Evolutionary conservation across 2,888 invertebrate genomes (phyloP).

Genomic region (Minunthozetes semirufus): DNA sequence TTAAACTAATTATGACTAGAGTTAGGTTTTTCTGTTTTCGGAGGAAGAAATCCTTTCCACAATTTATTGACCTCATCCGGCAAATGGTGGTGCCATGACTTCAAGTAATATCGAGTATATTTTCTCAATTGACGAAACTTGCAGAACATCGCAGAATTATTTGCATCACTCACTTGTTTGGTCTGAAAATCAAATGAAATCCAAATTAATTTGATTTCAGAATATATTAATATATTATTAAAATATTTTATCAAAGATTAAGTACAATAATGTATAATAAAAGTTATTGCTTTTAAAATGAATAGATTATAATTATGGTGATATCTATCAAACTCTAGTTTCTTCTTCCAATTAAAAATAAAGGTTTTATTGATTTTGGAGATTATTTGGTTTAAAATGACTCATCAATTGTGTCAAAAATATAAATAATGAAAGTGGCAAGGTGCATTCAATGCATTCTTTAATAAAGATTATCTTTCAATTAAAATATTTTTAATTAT

Average conservation of each 20-base stretch:
- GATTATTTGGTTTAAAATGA: too few relatives aligned
- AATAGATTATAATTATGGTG: too few relatives aligned
- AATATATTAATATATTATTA: background rate
- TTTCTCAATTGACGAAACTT: conserved; percentile 83
- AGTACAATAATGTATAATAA: too few relatives aligned
- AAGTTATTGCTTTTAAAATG: too few relatives aligned
- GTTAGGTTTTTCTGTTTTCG: conserved; percentile 40
- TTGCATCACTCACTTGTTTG: conserved; percentile 82
- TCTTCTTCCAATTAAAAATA: too few relatives aligned
- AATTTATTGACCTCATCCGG: conserved; percentile 51
- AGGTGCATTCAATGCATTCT: too few relatives aligned
- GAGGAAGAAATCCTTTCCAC: conserved; percentile 44
- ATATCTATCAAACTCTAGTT: too few relatives aligned
- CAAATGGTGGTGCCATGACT: conserved; percentile 88
- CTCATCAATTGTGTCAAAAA: too few relatives aligned
- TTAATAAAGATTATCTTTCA: too few relatives aligned
- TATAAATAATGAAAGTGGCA: too few relatives aligned
- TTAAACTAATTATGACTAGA: conserved; percentile 26
- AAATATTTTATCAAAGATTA: background rate
- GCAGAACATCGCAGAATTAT: conserved; percentile 73
- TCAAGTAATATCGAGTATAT: conserved; percentile 79
- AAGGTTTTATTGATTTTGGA: too few relatives aligned
- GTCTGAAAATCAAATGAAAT: conserved; percentile 51
- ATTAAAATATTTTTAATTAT: too few relatives aligned
- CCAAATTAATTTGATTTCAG: background rate